phyloP scores from a whole-genome alignment of 2,113 vertebrate species.

The Ovibos moschatus region DNA sequence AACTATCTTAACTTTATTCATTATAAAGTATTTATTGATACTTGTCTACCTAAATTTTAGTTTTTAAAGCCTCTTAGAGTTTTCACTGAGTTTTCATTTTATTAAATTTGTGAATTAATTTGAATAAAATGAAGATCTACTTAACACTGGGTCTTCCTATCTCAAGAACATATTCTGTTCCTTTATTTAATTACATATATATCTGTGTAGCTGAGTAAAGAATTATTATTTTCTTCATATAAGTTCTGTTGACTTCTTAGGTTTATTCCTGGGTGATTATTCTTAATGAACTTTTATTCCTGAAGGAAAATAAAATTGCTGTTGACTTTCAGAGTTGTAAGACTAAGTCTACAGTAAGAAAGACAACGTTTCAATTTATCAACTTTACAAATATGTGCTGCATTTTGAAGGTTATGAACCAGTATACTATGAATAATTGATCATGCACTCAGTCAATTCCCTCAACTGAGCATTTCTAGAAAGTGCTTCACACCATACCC shows the following conservation, averaged over 20 bases:
- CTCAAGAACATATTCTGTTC: not conserved
- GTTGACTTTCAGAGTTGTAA: not conserved
- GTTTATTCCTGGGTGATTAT: not conserved
- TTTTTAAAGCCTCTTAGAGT: not conserved
- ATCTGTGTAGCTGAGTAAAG: not conserved
- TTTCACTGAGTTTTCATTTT: not conserved
- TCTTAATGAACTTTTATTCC: not conserved
- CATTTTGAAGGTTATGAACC: constrained; percentile 19
- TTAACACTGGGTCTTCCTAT: not conserved
- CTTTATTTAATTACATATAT: not conserved
- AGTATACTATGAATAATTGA: not conserved
- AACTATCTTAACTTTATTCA: not conserved
- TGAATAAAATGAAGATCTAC: not conserved
- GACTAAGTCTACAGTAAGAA: not conserved
- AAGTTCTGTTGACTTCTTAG: not conserved
- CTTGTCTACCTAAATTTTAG: not conserved
- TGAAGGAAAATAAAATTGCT: constrained; percentile 18
- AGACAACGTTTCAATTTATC: not conserved
- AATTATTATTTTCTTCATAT: not conserved
- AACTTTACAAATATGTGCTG: not conserved
- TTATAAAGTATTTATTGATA: not conserved
- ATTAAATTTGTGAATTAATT: not conserved
- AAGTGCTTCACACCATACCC: not conserved
- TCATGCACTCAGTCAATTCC: not conserved
- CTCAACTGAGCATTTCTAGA: not conserved